Conservation (phyloP, 2,797 vertebrate species). For the Catamblyrhynchus diadema region DNA sequence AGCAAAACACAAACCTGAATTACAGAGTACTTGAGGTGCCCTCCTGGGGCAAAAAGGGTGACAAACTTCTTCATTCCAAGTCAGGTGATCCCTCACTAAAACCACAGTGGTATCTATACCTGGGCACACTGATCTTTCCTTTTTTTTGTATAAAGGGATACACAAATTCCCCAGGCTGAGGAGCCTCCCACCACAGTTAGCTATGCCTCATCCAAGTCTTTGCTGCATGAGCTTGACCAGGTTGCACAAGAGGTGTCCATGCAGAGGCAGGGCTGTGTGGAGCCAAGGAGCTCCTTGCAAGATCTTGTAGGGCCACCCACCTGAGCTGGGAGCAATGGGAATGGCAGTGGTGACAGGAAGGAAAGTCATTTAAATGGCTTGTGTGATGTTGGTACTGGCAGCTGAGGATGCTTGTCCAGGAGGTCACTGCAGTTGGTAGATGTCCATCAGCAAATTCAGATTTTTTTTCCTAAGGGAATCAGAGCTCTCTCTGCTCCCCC, state of each 20-base stretch:
- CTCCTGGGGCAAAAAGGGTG: not conserved
- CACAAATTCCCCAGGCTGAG: not conserved
- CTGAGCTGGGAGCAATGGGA: not conserved
- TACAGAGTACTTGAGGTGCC: not conserved
- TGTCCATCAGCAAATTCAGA: not conserved
- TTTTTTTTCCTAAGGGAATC: not conserved
- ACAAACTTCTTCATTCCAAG: not conserved
- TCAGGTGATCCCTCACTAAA: not conserved
- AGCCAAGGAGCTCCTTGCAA: not conserved
- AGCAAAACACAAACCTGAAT: not conserved
- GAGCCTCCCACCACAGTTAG: not conserved
- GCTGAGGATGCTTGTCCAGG: not conserved
- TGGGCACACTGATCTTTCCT: not conserved
- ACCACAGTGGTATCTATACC: not conserved
- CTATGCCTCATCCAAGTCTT: not conserved
- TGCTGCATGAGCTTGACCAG: not conserved
- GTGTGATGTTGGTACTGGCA: not conserved
- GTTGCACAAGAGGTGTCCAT: not conserved
- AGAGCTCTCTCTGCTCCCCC: not conserved
- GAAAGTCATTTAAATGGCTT: not conserved
- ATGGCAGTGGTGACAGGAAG: not conserved
- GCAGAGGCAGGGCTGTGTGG: not conserved
- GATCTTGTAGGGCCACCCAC: not conserved
- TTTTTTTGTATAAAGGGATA: not conserved
- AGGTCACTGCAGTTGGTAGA: not conserved